Percentiles rank a stretch among this genome's conserved stretches.
Conservation (phyloP, 2,113 vertebrate genomes). For the Columba livia region DNA sequence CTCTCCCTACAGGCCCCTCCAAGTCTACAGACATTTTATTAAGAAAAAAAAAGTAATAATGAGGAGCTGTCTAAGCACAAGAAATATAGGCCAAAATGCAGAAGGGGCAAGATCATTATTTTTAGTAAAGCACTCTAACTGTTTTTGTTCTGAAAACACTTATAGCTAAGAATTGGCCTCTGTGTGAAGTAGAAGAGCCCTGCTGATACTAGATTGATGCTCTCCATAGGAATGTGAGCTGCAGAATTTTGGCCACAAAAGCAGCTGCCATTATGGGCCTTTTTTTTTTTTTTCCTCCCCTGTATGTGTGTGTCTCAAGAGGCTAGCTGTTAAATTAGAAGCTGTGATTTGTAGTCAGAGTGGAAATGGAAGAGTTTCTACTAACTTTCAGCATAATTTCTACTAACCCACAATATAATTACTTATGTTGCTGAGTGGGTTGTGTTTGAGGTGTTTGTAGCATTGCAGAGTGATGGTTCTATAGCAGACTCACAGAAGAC, state of each 20-base stretch:
- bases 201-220: slow-evolving; percentile 26
- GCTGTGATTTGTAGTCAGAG: slow-evolving; percentile 5
- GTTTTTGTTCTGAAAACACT: slow-evolving; percentile 16
- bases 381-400: background rate
- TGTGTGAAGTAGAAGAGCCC: slow-evolving; percentile 25
- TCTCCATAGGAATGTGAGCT: background rate
- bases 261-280: background rate
- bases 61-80: background rate
- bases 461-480: background rate
- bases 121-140: background rate
- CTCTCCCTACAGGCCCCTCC: background rate
- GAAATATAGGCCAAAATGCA: background rate
- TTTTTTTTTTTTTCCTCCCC: background rate
- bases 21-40: background rate
- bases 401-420: background rate
- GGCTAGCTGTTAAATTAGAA: background rate
- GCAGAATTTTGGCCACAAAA: background rate
- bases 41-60: background rate
- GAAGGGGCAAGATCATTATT: background rate
- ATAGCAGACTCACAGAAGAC: background rate
- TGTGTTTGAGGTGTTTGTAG: background rate
- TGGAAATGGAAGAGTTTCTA: background rate
- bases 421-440: background rate
- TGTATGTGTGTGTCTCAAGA: background rate
- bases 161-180: background rate